A percentile compares a stretch with the other conserved stretches of the same genome.
Conservation (phyloP, 2,797 vertebrate genomes). For the Coregonus suidteri region DNA sequence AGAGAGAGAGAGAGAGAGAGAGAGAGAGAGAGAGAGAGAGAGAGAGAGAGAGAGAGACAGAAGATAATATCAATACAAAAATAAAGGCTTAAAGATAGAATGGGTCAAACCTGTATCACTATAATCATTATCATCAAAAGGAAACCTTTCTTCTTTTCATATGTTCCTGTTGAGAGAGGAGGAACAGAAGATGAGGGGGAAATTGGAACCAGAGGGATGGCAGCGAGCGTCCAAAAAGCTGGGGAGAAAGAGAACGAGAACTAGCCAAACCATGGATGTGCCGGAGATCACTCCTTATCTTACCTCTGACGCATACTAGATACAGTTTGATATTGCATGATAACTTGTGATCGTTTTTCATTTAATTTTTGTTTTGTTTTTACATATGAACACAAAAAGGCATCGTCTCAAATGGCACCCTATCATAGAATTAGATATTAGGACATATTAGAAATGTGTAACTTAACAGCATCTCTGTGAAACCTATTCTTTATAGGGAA, state of each 20-base stretch:
- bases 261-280: slow-evolving; percentile 1
- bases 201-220: slow-evolving; percentile 69
- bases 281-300: neutral
- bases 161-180: slow-evolving; percentile 53
- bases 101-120: slow-evolving; percentile 14
- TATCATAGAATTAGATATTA: neutral
- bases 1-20: too few relatives aligned
- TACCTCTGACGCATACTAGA: neutral
- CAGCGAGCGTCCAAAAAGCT: slow-evolving; percentile 61
- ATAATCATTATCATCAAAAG: too few relatives aligned
- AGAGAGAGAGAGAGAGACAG: neutral
- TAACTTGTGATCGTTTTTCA: neutral
- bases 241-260: slow-evolving; percentile 50
- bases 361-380: neutral
- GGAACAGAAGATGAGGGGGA: slow-evolving; percentile 66
- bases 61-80: slow-evolving; percentile 22
- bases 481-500: too few relatives aligned
- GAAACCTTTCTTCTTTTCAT: slow-evolving; percentile 35
- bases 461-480: too few relatives aligned
- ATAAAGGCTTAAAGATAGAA: slow-evolving; percentile 39
- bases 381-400: neutral
- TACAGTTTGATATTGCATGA: neutral
- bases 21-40: too few relatives aligned
- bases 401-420: neutral
- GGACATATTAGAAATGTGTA: neutral